A percentile compares a stretch with the other conserved stretches of the same genome.
Evolutionary conservation across 2,113 vertebrate species (phyloP).

Genomic region (Bubo blakistoni): DNA sequence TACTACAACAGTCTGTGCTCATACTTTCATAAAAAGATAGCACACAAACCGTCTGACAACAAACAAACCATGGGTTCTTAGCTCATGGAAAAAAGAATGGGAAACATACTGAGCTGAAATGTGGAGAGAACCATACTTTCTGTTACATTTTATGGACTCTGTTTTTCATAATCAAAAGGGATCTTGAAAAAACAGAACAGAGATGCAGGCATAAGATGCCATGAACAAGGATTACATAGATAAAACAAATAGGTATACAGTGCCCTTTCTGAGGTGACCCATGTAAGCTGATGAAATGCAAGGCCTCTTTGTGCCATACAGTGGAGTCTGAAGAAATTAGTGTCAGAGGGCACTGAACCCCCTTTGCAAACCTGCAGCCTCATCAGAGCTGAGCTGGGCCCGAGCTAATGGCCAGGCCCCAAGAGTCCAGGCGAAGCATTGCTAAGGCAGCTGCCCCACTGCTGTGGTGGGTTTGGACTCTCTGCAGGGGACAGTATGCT

Average conservation of each 20-base stretch:
- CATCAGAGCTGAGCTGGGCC: background rate
- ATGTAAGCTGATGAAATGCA: background rate
- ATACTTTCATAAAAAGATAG: background rate
- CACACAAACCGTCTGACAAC: background rate
- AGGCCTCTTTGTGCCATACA: background rate
- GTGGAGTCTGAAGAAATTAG: background rate
- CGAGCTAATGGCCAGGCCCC: no score
- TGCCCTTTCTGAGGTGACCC: background rate
- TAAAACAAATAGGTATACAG: background rate
- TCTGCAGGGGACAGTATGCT: background rate
- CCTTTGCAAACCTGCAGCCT: background rate
- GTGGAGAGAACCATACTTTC: background rate
- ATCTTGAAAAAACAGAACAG: background rate
- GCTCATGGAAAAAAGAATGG: background rate
- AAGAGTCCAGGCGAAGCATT: rapidly evolving
- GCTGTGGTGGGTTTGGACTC: background rate
- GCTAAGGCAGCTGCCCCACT: background rate
- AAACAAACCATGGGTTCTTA: background rate
- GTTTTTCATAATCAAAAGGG: background rate
- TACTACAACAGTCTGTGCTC: background rate
- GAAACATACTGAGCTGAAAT: background rate
- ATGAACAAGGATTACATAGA: background rate
- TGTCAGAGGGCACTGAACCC: background rate
- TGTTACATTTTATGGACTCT: background rate
- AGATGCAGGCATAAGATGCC: background rate